These are phyloP conservation scores for Hyphantria cunea DNA, from an alignment of 1,140 invertebrate genomes.

Conservation along the genomic window DNA sequence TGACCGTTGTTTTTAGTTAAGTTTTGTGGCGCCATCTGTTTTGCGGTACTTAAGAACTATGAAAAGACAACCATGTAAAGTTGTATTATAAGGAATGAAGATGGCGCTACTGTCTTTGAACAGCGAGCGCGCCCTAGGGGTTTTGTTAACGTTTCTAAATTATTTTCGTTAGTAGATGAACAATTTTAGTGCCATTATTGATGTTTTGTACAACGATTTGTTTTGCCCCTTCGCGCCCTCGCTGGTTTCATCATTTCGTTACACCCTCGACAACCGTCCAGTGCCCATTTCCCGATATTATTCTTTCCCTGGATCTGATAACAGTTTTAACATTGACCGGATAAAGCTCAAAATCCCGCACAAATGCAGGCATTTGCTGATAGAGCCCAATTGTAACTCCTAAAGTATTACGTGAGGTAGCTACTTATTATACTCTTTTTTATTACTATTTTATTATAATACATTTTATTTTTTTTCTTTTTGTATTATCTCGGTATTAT, in stretches of 20 bases:
- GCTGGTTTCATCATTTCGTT: constrained; percentile 30
- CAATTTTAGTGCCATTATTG: constrained; percentile 28
- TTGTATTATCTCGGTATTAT: constrained; percentile 65
- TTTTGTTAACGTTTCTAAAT: constrained; percentile 26
- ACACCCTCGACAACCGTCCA: constrained; percentile 66
- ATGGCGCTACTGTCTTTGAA: not conserved
- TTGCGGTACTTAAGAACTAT: not conserved
- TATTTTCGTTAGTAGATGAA: constrained; percentile 24
- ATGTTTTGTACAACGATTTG: constrained; percentile 24
- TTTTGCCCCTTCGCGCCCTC: constrained; percentile 5
- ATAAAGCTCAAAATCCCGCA: constrained; percentile 43
- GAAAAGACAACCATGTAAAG: no score
- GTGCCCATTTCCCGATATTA: constrained; percentile 44
- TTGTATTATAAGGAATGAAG: not conserved
- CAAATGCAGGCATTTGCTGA: constrained; percentile 54
- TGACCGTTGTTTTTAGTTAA: constrained; percentile 32
- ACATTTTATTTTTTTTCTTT: constrained; percentile 46
- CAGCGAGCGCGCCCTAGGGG: not conserved
- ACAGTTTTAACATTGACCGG: constrained; percentile 26
- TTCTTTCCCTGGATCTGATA: constrained; percentile 54
- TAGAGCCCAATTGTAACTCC: constrained; percentile 18
- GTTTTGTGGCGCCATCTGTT: constrained; percentile 4
- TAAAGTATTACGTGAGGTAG: constrained; percentile 58
- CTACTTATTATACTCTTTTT: constrained; percentile 47
- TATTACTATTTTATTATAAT: constrained; percentile 47